Base-by-base conservation (phyloP, 2,888 invertebrate species). In the Protula sp. region DNA sequence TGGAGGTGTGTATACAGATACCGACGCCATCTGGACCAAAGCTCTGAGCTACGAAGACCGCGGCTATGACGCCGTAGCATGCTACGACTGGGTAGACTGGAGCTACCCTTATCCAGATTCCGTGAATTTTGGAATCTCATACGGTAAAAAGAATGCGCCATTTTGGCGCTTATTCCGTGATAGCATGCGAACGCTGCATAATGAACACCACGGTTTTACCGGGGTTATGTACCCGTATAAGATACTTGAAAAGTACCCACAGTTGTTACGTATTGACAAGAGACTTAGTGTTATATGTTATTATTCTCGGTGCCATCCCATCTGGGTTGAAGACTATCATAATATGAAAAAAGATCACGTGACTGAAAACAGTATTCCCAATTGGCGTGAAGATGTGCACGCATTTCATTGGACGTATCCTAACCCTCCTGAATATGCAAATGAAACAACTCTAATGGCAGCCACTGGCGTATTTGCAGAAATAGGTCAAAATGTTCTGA, bases 321-420 rank as follows among this genome's bases (percentile, higher is more conserved):
- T 67, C 2, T 75, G 71, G 63, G 66, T 70, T 31, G 64, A 66
- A 4, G 62, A 70, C 30, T 72, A 70, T 59, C 67, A 70, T 50
- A 59, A 71, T 30, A 58, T 54, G 45, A 61, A 53, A 45, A 57
- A 58, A 55, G 59, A 67, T 38, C 72, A 70, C 55, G 57, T 62
- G 26, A 60, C 67, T n/a, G 65, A 67, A 48, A 45, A 45, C 53
- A 38, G 45, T 3, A 31, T 45, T 22, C 27, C 45, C 22, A 66
- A 74, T 63, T 76, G 75, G 75, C 58, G 61, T 22, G 69, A 51
- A 24, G 75, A 75, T 29, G 69, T 67, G 3, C 73, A 70, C 53
- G 65, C 74, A 19, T 71, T 75, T 47, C 77, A 77, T 65, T 75
- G 72, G 60, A 75, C 77, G 1, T 64, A 64, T 50, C 77, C 77